phyloP scores from a whole-genome alignment of 2,888 invertebrate species.

The Plemyria rubiginata region DNA sequence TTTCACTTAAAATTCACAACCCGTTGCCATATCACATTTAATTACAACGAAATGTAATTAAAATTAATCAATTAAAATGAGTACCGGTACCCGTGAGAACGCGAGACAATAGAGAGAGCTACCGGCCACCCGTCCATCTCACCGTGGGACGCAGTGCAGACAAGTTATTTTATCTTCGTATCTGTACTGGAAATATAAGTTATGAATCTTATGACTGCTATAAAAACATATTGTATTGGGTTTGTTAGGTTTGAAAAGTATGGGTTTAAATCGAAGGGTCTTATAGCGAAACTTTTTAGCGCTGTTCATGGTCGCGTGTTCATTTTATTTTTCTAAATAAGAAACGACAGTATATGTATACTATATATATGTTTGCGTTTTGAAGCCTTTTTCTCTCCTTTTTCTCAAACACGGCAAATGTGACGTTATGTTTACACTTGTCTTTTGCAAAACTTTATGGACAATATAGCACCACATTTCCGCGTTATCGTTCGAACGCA shows the following conservation, averaged over 20 bases:
- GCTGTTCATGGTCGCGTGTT: too few species aligned
- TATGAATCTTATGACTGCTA: slow-evolving; percentile 7
- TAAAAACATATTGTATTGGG: slow-evolving; percentile 3
- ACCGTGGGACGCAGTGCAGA: slow-evolving; percentile 11
- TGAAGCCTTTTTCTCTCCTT: too few species aligned
- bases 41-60: slow-evolving; percentile 47
- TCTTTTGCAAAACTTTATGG: too few species aligned
- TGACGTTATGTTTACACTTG: too few species aligned
- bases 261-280: too few species aligned
- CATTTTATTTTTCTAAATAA: too few species aligned
- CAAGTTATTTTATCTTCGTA: slow-evolving; percentile 2
- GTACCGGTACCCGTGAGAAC: slow-evolving; percentile 62
- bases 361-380: too few species aligned
- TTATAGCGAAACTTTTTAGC: too few species aligned
- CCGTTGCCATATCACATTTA: slow-evolving; percentile 19
- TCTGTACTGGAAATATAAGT: slow-evolving; percentile 4
- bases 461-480: too few species aligned
- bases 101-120: slow-evolving; percentile 67
- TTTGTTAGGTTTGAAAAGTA: neutral
- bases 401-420: too few species aligned
- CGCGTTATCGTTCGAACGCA: too few species aligned
- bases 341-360: too few species aligned
- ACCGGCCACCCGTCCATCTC: slow-evolving; percentile 6
- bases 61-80: slow-evolving; percentile 62
- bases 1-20: slow-evolving; percentile 18